Evolutionary conservation across 2,797 vertebrate genomes (phyloP).

Genomic region (Chrysocyon brachyurus): DNA sequence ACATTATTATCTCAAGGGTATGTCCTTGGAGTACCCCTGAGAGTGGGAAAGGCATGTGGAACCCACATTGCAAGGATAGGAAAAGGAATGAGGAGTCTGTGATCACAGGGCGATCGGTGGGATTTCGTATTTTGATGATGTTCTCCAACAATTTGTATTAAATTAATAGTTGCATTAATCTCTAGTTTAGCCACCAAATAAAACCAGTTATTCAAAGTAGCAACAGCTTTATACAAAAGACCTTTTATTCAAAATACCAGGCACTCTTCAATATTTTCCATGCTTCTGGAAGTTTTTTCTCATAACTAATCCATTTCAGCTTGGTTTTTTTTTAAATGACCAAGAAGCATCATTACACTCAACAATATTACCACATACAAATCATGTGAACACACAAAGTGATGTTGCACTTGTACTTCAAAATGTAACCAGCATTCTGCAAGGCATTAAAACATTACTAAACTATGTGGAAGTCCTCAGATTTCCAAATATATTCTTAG

Average conservation of each 20-base stretch:
- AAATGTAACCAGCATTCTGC: background rate
- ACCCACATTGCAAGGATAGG: background rate
- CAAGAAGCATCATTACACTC: background rate
- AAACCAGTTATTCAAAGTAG: background rate
- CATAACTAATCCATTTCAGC: background rate
- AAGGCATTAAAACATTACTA: background rate
- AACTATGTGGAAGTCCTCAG: background rate
- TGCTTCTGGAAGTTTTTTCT: conserved; percentile 7
- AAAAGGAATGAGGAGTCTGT: background rate
- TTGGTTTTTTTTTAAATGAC: background rate
- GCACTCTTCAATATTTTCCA: background rate
- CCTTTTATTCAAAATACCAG: conserved; percentile 17
- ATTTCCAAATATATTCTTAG: background rate
- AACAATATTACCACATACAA: background rate
- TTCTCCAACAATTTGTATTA: background rate
- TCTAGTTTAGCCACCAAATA: background rate
- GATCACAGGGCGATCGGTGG: background rate
- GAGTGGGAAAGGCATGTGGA: background rate
- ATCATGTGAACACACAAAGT: background rate
- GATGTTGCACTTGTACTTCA: background rate
- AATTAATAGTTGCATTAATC: background rate
- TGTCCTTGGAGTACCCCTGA: background rate
- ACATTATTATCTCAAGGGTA: background rate
- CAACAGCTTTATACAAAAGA: conserved; percentile 12
- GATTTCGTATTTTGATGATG: background rate